phyloP scores from a whole-genome alignment of 1,140 invertebrate species.

The Melipona quadrifasciata region DNA sequence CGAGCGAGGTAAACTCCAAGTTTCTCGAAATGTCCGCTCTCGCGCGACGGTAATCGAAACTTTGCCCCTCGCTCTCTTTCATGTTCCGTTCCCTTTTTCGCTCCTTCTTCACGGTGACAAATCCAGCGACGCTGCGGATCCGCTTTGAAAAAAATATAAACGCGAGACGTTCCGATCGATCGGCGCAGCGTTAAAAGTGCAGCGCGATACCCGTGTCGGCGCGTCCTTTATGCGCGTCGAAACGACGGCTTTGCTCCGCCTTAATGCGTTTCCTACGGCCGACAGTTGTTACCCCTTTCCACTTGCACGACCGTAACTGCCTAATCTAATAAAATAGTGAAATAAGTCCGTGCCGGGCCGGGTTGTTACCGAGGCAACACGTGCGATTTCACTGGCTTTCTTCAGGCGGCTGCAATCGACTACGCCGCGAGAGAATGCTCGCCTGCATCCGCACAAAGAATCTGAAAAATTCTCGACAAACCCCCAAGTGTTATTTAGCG shows the following conservation, averaged over 20 bases:
- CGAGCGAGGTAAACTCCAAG: background rate
- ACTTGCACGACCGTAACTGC: constrained; percentile 49
- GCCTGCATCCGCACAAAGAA: background rate
- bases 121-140: background rate
- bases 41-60: too few relatives aligned
- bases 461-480: background rate
- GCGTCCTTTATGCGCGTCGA: background rate
- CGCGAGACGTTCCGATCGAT: constrained; percentile 45
- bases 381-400: constrained; percentile 30
- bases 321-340: constrained; percentile 71
- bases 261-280: constrained; percentile 50
- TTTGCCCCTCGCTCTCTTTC: background rate
- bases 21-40: too few relatives aligned
- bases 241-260: constrained; percentile 16
- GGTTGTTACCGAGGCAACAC: constrained; percentile 22
- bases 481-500: background rate
- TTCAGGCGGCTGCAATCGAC: constrained; percentile 37
- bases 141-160: background rate
- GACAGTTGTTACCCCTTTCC: constrained; percentile 23
- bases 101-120: background rate
- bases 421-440: background rate
- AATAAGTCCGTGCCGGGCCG: constrained; percentile 42
- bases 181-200: constrained; percentile 62
- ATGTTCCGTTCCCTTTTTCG: background rate
- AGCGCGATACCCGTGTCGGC: constrained; percentile 26